Percentiles rank a stretch among this genome's conserved stretches.
Evolutionary conservation across 2,888 invertebrate genomes (phyloP).

Genomic region (Prosapia bicincta): DNA sequence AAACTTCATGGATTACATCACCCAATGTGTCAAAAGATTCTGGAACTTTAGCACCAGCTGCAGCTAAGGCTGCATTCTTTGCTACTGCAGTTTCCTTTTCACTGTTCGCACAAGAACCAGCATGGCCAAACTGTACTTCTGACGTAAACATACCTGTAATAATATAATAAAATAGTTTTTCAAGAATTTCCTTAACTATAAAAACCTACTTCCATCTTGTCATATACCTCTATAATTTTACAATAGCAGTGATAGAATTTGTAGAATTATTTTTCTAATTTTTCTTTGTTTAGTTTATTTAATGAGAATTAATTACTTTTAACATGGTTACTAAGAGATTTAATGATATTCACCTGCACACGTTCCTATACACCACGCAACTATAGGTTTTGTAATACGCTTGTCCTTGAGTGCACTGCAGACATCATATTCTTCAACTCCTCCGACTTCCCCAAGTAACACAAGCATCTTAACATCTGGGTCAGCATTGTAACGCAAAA

Average conservation of each 20-base stretch:
- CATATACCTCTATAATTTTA: too few relatives aligned
- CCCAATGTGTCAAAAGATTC: constrained; percentile 88
- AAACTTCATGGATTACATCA: constrained; percentile 72
- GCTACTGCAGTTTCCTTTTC: constrained; percentile 88
- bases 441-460: constrained; percentile 97
- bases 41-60: constrained; percentile 88
- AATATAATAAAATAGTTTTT: constrained; percentile 21
- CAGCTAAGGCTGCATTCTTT: constrained; percentile 81
- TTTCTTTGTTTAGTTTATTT: too few relatives aligned
- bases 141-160: constrained; percentile 73
- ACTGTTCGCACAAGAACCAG: constrained; percentile 96
- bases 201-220: too few relatives aligned
- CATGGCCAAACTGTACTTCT: constrained; percentile 97
- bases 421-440: constrained; percentile 96
- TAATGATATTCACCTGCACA: constrained; percentile 63
- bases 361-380: constrained; percentile 99
- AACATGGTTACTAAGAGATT: too few relatives aligned
- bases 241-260: too few relatives aligned
- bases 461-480: constrained; percentile 89
- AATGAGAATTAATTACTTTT: too few relatives aligned
- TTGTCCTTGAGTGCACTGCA: constrained; percentile 79
- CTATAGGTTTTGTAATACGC: constrained; percentile 85
- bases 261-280: too few relatives aligned
- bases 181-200: too few relatives aligned
- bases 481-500: constrained; percentile 71